phyloP scores from a whole-genome alignment of 1,140 invertebrate genomes.

The Stenopsyche tienmushanensis region DNA sequence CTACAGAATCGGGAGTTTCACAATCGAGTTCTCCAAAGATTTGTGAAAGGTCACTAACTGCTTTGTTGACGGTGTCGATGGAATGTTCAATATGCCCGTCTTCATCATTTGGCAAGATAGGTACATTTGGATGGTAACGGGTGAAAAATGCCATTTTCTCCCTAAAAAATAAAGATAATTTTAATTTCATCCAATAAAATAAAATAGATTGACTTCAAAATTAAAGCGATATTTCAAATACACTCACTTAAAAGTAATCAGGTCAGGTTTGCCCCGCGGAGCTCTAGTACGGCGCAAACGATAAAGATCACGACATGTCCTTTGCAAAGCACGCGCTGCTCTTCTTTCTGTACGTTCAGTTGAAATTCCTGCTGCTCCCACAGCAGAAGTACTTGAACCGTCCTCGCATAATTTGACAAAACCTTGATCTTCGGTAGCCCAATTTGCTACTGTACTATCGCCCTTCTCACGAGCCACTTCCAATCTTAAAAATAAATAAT shows the following conservation, averaged over 20 bases:
- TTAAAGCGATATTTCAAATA: background rate
- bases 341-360: conserved; percentile 71
- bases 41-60: conserved; percentile 9
- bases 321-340: conserved; percentile 78
- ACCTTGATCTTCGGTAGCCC: conserved; percentile 84
- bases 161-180: conserved; percentile 57
- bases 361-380: conserved; percentile 46
- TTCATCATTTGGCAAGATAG: conserved; percentile 71
- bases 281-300: conserved; percentile 83
- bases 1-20: conserved; percentile 13
- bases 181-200: conserved; percentile 18
- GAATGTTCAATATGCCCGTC: conserved; percentile 42
- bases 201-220: conserved; percentile 10
- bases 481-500: conserved; percentile 48
- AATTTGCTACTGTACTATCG: conserved; percentile 75
- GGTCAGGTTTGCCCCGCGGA: conserved; percentile 85
- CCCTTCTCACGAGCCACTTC: conserved; percentile 75
- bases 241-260: conserved; percentile 91
- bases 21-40: conserved; percentile 21
- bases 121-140: conserved; percentile 72
- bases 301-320: conserved; percentile 88
- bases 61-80: conserved; percentile 19
- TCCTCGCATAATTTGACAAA: conserved; percentile 76
- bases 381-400: conserved; percentile 37
- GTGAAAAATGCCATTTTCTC: conserved; percentile 97